Base-by-base conservation (phyloP, 2,888 invertebrate species). In the Acronicta psi region DNA sequence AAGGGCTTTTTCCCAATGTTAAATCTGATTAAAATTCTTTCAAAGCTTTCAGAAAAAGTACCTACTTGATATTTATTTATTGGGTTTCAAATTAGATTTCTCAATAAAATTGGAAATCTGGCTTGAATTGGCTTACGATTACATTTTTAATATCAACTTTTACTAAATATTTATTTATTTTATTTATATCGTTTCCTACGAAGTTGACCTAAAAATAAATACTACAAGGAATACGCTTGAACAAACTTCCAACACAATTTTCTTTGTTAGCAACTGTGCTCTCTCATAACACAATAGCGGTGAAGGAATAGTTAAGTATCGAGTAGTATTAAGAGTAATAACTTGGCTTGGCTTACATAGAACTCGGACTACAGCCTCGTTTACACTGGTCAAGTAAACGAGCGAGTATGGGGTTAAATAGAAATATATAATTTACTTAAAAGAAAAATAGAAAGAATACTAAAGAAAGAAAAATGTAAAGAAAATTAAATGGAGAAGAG, bases 311-410 rank as follows among this genome's bases (percentile, higher is more conserved):
- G 73, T 71, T 68, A 69, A 70, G 79, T 67, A 69, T 70, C 60
- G 61, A 66, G 54, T 65, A 54, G 66, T 71, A 59, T 66, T 68
- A 71, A 71, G 57, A 60, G 71, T 76, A 79, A 81, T 79, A 77
- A 72, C 67, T 59, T 68, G 50, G 62, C 67, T 54, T 56, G 34
- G 51, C 68, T 73, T 63, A 58, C 61, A 68, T 67, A 68, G 64
- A 81, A 77, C 69, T 80, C 67, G 54, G 60, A 4, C 37, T 55
- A 44, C 45, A 69, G 63, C 41, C 34, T 37, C 10, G 63, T 54
- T 69, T 54, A 54, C 63, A 65, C 36, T 49, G 63, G 47, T 31
- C 9, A 31, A 62, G 54, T 20, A 11, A 11, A 11, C 11, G 25
- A 9, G 9, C 25, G 9, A 25, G 25, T 25, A 25, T 8, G 25